Conservation (phyloP, 2,888 invertebrate genomes). For the Dasypogon diadema region DNA sequence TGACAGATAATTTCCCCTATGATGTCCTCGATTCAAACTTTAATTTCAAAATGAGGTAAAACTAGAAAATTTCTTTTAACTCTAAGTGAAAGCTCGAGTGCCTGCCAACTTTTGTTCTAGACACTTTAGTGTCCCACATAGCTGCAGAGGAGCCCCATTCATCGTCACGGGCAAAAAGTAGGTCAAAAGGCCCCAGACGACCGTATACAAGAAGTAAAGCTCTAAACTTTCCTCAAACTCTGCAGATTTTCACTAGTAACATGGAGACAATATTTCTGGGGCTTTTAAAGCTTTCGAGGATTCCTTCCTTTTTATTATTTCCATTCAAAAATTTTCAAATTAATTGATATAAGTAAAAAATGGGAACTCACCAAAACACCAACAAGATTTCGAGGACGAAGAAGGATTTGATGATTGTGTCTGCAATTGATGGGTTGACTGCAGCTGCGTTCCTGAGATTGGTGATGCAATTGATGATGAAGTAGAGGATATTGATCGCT, state of each 20-base stretch:
- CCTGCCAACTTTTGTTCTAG: constrained; percentile 47
- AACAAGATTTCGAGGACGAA: constrained; percentile 64
- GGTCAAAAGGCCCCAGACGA: constrained; percentile 48
- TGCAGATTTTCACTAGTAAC: constrained; percentile 30
- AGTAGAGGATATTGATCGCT: constrained; percentile 61
- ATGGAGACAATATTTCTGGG: constrained; percentile 1
- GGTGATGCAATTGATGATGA: constrained; percentile 59
- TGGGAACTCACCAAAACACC: constrained; percentile 68
- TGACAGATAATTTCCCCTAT: constrained; percentile 13
- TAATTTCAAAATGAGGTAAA: constrained; percentile 20
- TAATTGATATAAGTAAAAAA: constrained; percentile 19
- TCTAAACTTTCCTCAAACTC: constrained; percentile 20
- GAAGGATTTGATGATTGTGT: constrained; percentile 58
- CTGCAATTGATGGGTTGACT: constrained; percentile 34
- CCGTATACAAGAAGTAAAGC: constrained; percentile 10
- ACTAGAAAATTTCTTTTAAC: constrained; percentile 18
- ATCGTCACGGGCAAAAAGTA: constrained; percentile 31
- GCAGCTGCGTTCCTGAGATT: constrained; percentile 56
- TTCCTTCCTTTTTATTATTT: background rate
- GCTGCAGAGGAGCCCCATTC: constrained; percentile 41
- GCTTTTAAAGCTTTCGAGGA: background rate
- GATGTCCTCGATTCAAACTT: constrained; percentile 19
- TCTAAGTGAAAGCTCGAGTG: constrained; percentile 33
- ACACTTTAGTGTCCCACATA: constrained; percentile 35
- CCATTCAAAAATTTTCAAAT: background rate